Evolutionary conservation across 2,797 vertebrate genomes (phyloP), one percentile per base, ranked within the genome.

Genomic region (Scarus forsteni): DNA sequence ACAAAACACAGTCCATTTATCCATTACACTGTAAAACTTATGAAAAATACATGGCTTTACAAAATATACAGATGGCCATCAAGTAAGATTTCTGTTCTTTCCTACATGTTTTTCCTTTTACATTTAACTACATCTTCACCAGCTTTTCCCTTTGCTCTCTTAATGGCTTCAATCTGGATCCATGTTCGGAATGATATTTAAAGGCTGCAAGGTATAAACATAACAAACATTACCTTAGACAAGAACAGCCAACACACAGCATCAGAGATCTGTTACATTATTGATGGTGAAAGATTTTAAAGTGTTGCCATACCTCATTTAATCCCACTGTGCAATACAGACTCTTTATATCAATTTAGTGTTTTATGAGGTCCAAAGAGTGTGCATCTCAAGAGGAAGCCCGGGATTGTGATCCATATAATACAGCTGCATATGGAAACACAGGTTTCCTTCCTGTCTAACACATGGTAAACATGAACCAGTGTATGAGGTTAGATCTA

Each of bases 1-100:
- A 63, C 70, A 81, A 73, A 85, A 75, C 66, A 77, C 70, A 75
- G 82, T 84, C 79, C 83, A 87, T 92, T 90, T 88, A 87, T 80
- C 79, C 70, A 92, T 93, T 93, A 92, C 59, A 79, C 69, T 63
- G 54, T 51, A 76, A 83, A 76, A 81, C 67, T 6, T 59, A 53
- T 65, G 34, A 78, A 78, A 80, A 56, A 80, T 49, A 46, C 19
- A 83, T 8, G 65, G 55, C 59, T 69, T 60, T 42, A 44, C 16
- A 64, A 77, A 72, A 77, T 55, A 58, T 63, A 42, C 55, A 11
- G 10, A 46, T 36, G n/a, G 45, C 4, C 36, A 59, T 62, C 4
- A 13, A 45, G 43, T 15, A 14, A 0, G 13, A 39, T 42, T 46
- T 59, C 13, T 45, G 49, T 74, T 44, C 6, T 2, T 49, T 7